Conservation (phyloP, 2,113 vertebrate species). For the Brachirus orientalis region DNA sequence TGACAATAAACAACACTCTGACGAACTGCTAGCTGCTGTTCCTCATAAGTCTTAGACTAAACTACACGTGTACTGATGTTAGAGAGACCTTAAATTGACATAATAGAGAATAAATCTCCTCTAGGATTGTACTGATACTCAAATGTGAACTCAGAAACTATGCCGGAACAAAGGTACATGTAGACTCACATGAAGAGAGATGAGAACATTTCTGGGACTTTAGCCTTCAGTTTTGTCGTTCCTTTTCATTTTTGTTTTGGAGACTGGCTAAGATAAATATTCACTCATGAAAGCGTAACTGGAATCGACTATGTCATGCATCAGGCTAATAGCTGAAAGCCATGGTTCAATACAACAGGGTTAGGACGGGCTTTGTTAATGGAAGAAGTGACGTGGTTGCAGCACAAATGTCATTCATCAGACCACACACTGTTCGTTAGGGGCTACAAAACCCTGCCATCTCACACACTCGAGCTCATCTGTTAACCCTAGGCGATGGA, state of each 20-base stretch:
- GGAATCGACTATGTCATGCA: slow-evolving; percentile 96
- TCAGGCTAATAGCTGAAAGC: slow-evolving; percentile 94
- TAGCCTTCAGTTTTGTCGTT: slow-evolving; percentile 53
- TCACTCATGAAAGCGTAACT: slow-evolving; percentile 97
- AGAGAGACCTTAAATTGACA: too few relatives aligned
- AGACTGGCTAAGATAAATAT: slow-evolving; percentile 87
- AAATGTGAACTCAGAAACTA: too few relatives aligned
- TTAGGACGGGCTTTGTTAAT: slow-evolving; percentile 95
- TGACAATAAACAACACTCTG: too few relatives aligned
- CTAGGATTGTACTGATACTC: too few relatives aligned
- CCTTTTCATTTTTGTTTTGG: slow-evolving; percentile 49
- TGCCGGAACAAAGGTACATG: too few relatives aligned
- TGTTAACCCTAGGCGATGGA: slow-evolving; percentile 87
- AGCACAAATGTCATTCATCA: slow-evolving; percentile 94
- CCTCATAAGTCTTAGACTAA: too few relatives aligned
- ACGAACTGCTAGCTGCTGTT: too few relatives aligned
- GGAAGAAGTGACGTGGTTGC: slow-evolving; percentile 97
- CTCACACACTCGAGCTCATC: slow-evolving; percentile 90
- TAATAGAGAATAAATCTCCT: too few relatives aligned
- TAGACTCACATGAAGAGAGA: slow-evolving; percentile 52
- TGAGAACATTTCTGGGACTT: slow-evolving; percentile 79
- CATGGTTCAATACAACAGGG: slow-evolving; percentile 95
- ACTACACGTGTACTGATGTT: too few relatives aligned
- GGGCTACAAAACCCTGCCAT: slow-evolving; percentile 90
- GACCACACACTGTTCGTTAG: slow-evolving; percentile 90